Base-by-base conservation (phyloP, 2,888 invertebrate genomes). In the Deilephila elpenor region DNA sequence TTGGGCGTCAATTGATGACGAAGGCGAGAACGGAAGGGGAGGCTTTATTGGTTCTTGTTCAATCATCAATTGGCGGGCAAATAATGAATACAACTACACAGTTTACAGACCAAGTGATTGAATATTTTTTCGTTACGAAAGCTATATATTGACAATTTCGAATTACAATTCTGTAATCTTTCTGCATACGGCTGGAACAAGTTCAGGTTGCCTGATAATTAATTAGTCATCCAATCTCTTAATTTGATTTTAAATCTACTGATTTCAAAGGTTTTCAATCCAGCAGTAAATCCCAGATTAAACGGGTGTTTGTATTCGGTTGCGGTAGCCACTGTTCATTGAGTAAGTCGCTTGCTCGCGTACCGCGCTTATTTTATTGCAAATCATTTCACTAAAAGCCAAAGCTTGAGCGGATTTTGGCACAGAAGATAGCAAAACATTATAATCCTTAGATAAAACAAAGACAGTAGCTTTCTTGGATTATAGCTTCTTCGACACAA, bases 1-100 rank as follows among this genome's bases (percentile, higher is more conserved):
- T 75, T 75, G 78, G 79, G 82, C 81, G 83, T 78, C 84, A 85
- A 84, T 87, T 86, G 85, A 79, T 76, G 77, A 80, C 77, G 70
- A 78, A 80, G 80, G 83, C 82, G 85, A 78, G 77, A 82, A 86
- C 80, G 81, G 86, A 80, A 81, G 80, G 78, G 79, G 77, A 77
- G 78, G 72, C 79, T 81, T 77, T 81, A 77, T 78, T 74, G 78
- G 72, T 79, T 81, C 78, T 82, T 74, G 71, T 72, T 87, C 86
- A 87, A 88, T 87, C 80, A 53, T 25, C 25, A 51, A 67, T 67
- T 67, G 51, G 67, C 17, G 17, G 67, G 20, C 25, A 20, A 67
- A 25, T 67, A 51, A 44, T 51, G 7, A 56, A 56, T 7, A 29
- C 11, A 34, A 17, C 32, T 17, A 29, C 19, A 61, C 61, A 19